Conservation (phyloP, 1,140 invertebrate genomes). For the Drosophila oshimai region DNA sequence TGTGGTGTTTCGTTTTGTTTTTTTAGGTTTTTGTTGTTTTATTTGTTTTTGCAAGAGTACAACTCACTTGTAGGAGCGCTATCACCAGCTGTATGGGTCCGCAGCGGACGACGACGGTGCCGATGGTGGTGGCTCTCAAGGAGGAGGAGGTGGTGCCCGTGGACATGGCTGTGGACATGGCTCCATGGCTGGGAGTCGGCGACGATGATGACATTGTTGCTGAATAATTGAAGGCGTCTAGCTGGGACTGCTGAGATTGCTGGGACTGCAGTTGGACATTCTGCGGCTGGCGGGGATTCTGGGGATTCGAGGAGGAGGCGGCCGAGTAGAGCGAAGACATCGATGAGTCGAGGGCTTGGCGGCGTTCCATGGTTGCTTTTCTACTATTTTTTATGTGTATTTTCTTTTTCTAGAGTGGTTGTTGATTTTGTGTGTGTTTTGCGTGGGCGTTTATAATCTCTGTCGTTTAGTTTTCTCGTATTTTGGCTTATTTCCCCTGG, state of each 20-base stretch:
- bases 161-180: slow-evolving; percentile 37
- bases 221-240: slow-evolving; percentile 80
- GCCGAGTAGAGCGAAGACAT: slow-evolving; percentile 82
- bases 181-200: slow-evolving; percentile 73
- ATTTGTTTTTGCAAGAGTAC: slow-evolving; percentile 6
- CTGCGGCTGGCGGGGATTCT: slow-evolving; percentile 35
- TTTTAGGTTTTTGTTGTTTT: neutral
- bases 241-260: slow-evolving; percentile 49
- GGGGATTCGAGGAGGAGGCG: slow-evolving; percentile 67
- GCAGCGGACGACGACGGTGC: slow-evolving; percentile 95
- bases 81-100: slow-evolving; percentile 93
- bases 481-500: slow-evolving; percentile 34
- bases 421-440: slow-evolving; percentile 57
- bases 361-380: slow-evolving; percentile 60
- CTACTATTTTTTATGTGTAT: slow-evolving; percentile 12
- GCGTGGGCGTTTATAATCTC: slow-evolving; percentile 74
- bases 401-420: slow-evolving; percentile 33
- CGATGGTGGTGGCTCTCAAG: slow-evolving; percentile 90
- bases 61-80: slow-evolving; percentile 93
- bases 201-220: slow-evolving; percentile 81
- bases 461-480: slow-evolving; percentile 52
- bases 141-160: slow-evolving; percentile 29
- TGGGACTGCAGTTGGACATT: slow-evolving; percentile 24
- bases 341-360: slow-evolving; percentile 80
- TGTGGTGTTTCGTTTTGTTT: slow-evolving; percentile 9